Base-by-base conservation (phyloP, 2,888 invertebrate genomes). In the Leucophenga montana region DNA sequence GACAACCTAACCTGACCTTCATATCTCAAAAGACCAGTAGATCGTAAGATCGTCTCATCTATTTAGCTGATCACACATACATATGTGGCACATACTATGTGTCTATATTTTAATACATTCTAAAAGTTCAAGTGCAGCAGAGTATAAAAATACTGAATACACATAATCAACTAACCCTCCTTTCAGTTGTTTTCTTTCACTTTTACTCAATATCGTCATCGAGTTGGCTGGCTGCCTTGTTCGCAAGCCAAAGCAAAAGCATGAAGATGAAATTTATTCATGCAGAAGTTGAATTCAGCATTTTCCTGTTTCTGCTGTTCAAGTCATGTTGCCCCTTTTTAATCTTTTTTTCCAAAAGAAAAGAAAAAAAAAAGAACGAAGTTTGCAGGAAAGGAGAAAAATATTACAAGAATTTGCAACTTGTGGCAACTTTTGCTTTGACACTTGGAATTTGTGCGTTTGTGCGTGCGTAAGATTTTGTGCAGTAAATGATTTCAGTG, bases 211-310 rank as follows among this genome's bases (percentile, higher is more conserved):
- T 22, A 53, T 13, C 31, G n/a, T 64, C 16, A 3, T 48, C 22
- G 62, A 16, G 11, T 59, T 31, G n/a, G n/a, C n/a, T 44, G 44
- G 18, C 16, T 44, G 16, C 44, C n/a, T 39, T 16, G 16, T 18
- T 9, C 5, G 16, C 18, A 27, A 27, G 27, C 2, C 2, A 27
- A 27, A 27, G 27, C 4, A 27, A 3, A 27, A 27, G 39, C 3
- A 39, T 5, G 14, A 22, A 50, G 48, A 57, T 67, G 20, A 61
- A 61, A 68, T 68, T 68, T 68, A 68, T 68, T 68, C 61, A 68
- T 68, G 67, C 61, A 33, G 18, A 61, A 67, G 59, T 50, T 67
- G 50, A 50, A n/a, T 13, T 50, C 13, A 50, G 16, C 18, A 14
- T 16, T 46, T 46, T 62, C 18, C n/a, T 27, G 27, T 27, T 27